These are phyloP conservation scores for Symphodus melops DNA, from an alignment of 2,113 vertebrate genomes.

Conservation along the genomic window DNA sequence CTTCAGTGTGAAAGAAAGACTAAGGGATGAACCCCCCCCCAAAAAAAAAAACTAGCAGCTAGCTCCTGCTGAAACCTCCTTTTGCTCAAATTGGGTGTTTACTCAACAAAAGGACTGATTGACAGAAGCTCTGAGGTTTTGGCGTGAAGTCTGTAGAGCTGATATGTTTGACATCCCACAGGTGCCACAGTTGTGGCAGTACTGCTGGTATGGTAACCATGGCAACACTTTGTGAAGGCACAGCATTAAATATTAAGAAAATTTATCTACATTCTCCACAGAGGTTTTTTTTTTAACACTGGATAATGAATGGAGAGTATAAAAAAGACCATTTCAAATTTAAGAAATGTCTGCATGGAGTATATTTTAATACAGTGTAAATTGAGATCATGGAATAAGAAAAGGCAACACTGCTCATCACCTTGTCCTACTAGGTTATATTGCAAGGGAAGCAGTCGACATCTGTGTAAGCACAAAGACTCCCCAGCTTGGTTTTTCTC, in stretches of 20 bases:
- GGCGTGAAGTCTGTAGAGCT: not conserved
- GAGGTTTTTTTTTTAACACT: constrained; percentile 3
- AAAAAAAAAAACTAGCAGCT: too few species aligned
- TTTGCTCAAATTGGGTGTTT: not conserved
- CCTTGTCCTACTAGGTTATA: constrained; percentile 36
- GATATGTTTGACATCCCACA: constrained; percentile 34
- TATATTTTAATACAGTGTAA: not conserved
- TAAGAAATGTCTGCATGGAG: not conserved
- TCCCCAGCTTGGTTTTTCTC: constrained; percentile 26
- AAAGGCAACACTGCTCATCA: constrained; percentile 6
- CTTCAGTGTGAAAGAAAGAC: too few species aligned
- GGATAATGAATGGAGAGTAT: not conserved
- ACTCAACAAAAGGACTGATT: constrained; percentile 10
- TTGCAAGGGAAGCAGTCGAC: constrained; percentile 3
- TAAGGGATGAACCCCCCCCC: too few species aligned
- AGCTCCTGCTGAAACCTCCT: not conserved
- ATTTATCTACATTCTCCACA: not conserved
- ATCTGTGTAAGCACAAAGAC: constrained; percentile 63
- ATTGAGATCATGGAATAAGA: not conserved
- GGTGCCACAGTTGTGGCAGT: constrained; percentile 37
- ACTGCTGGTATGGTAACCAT: constrained; percentile 56
- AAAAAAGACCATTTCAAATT: not conserved
- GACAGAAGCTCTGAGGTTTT: constrained; percentile 15
- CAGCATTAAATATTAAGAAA: not conserved
- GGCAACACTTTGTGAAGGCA: constrained; percentile 53